Base-by-base conservation (phyloP, 2,113 vertebrate genomes). In the Oryzias melastigma region DNA sequence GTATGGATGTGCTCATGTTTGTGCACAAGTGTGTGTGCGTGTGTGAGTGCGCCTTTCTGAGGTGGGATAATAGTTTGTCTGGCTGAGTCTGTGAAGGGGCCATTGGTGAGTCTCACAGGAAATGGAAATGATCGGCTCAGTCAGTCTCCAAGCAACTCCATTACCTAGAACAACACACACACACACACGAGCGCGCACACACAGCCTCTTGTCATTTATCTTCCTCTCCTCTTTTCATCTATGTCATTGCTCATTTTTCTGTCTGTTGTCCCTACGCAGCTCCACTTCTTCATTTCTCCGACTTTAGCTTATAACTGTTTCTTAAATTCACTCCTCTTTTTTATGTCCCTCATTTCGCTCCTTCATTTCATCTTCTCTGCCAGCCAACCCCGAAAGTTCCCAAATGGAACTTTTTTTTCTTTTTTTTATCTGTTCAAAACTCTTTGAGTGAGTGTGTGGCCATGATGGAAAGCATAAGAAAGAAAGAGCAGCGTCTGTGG, bases 81-180 rank as follows among this genome's bases (percentile, higher is more conserved):
- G 57, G 43, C 46, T 51, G 13, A 18, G 16, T 56, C 59, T 22
- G 12, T 65, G 76, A 85, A 63, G 73, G 74, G 58, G 20, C 70
- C 62, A 78, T 88, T 79, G 73, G 77, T 83, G 74, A 85, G 57
- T 74, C 46, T 43, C 12, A 59, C 13, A 43, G 77, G 70, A 81
- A 81, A 73, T 76, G 71, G 66, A 84, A 85, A 74, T 76, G 67
- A 84, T 81, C 52, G 18, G 53, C 71, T 87, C 62, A 58, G 64
- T 75, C 79, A 73, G 72, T 71, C 71, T 78, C 25, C 59, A 60
- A 55, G 68, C 54, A 68, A 58, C 45, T 79, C 64, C 40, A 84
- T 84, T 85, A 85, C 71, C 70, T 19, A 41, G 29, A 69, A 63
- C 12, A 59, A 46, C 40, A 52, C 57, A 52, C 24, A 46, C 63